Evolutionary conservation across 1,140 invertebrate genomes (phyloP).

Genomic region (Atta colombica): DNA sequence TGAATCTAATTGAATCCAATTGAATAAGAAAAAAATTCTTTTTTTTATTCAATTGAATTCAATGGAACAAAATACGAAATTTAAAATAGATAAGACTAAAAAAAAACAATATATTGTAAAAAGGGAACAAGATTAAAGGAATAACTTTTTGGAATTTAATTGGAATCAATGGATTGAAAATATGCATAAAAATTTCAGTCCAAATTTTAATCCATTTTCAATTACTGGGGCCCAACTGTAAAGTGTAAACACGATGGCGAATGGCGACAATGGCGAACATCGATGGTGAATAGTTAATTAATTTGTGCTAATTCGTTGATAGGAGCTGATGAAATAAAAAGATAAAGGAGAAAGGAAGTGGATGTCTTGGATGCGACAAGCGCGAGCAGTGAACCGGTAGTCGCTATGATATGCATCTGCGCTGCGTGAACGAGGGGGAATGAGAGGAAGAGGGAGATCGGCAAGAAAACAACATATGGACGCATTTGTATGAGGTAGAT

Average conservation of each 20-base stretch:
- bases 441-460: not conserved
- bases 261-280: not conserved
- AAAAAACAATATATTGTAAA: too few relatives aligned
- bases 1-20: too few relatives aligned
- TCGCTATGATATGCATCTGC: not conserved
- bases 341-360: not conserved
- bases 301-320: not conserved
- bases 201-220: too few relatives aligned
- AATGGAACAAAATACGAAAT: too few relatives aligned
- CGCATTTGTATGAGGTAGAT: not conserved
- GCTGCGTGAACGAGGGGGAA: not conserved
- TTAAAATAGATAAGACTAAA: too few relatives aligned
- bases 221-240: too few relatives aligned
- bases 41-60: too few relatives aligned
- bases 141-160: too few relatives aligned
- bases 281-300: not conserved
- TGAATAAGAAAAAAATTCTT: too few relatives aligned
- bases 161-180: too few relatives aligned
- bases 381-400: not conserved
- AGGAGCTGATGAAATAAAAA: not conserved
- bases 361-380: not conserved
- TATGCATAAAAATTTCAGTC: too few relatives aligned
- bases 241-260: not conserved
- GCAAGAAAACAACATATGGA: slow-evolving; percentile 43
- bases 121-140: too few relatives aligned